phyloP scores from a whole-genome alignment of 2,888 invertebrate species.

The Tenthredo amoena region DNA sequence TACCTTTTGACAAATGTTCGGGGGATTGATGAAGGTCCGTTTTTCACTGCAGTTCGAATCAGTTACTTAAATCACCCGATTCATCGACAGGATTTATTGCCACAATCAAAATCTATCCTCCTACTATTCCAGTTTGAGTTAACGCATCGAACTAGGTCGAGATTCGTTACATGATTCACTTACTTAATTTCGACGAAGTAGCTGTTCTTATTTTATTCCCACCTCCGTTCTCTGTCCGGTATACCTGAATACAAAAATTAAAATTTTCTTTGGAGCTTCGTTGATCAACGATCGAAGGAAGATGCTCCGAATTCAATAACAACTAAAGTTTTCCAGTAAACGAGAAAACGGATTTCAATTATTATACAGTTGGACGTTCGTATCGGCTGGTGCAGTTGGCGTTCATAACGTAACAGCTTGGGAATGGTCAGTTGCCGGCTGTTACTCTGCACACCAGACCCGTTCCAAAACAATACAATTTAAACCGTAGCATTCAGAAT shows the following conservation, averaged over 20 bases:
- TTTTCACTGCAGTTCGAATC: slow-evolving; percentile 12
- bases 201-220: background rate
- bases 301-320: background rate
- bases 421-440: slow-evolving; percentile 56
- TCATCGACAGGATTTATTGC: slow-evolving; percentile 12
- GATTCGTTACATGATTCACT: background rate
- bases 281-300: background rate
- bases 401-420: slow-evolving; percentile 72
- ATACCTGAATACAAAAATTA: background rate
- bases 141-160: background rate
- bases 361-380: slow-evolving; percentile 65
- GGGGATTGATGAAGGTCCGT: slow-evolving; percentile 9
- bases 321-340: slow-evolving; percentile 3
- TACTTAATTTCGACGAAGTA: background rate
- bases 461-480: slow-evolving; percentile 49
- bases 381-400: slow-evolving; percentile 64
- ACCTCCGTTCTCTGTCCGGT: background rate
- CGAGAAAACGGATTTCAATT: slow-evolving; percentile 40
- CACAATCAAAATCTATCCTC: slow-evolving; percentile 29
- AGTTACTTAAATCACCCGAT: slow-evolving; percentile 23
- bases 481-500: slow-evolving; percentile 40
- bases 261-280: background rate
- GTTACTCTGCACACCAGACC: slow-evolving; percentile 12
- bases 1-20: slow-evolving; percentile 14
- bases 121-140: background rate